Conservation (phyloP, 1,140 invertebrate genomes). For the Orussus abietinus region DNA sequence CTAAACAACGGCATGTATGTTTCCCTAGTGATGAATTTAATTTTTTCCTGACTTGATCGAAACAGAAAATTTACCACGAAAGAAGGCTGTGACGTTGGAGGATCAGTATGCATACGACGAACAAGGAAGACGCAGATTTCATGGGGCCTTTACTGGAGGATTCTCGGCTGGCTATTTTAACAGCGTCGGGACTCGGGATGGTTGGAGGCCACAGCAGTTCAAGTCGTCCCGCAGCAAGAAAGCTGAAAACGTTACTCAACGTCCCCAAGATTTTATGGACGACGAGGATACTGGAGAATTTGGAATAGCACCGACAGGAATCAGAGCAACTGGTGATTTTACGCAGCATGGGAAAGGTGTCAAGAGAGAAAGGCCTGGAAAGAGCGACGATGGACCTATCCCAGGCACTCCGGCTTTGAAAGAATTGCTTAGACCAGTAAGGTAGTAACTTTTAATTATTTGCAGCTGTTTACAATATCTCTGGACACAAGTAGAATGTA, state of each 20-base stretch:
- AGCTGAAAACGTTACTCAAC: slow-evolving; percentile 54
- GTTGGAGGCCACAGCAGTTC: slow-evolving; percentile 89
- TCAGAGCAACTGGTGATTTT: slow-evolving; percentile 77
- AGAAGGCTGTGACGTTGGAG: slow-evolving; percentile 77
- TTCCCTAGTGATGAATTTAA: no score
- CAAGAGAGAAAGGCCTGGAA: slow-evolving; percentile 49
- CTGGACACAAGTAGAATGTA: neutral
- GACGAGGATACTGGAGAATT: slow-evolving; percentile 93
- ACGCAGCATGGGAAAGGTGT: slow-evolving; percentile 50
- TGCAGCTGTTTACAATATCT: slow-evolving; percentile 5
- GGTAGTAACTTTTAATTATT: slow-evolving; percentile 52
- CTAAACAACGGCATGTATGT: no score
- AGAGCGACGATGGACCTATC: slow-evolving; percentile 65
- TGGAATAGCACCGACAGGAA: slow-evolving; percentile 88
- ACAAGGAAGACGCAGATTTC: slow-evolving; percentile 87
- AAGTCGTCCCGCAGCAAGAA: slow-evolving; percentile 81
- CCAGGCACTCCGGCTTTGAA: slow-evolving; percentile 76
- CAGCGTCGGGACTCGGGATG: slow-evolving; percentile 92
- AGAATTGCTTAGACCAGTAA: slow-evolving; percentile 73
- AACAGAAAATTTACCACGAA: slow-evolving; percentile 73
- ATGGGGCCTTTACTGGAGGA: slow-evolving; percentile 98
- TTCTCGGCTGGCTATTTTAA: slow-evolving; percentile 98
- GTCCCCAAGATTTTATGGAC: slow-evolving; percentile 97
- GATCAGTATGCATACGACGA: slow-evolving; percentile 90
- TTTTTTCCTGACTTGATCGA: no score